Base-by-base conservation (phyloP, 2,797 vertebrate genomes). In the Sphenopsis melanotis region DNA sequence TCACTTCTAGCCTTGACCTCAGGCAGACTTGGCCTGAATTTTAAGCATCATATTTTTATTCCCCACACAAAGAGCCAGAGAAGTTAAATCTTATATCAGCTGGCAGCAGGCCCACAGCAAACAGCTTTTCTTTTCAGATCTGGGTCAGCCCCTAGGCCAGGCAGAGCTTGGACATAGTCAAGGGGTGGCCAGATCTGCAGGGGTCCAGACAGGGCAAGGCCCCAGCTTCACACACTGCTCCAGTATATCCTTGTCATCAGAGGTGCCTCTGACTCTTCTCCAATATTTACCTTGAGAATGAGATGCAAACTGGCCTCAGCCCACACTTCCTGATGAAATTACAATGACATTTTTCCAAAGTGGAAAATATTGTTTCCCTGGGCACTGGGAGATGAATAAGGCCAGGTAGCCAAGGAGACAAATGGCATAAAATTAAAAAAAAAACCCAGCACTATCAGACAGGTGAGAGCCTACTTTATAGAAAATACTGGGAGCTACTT, bases 341-440 rank as follows among this genome's bases (percentile, higher is more conserved):
- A 24, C 34, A 71, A 29, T 16, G 10, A 15, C 49, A 29, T 83
- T 95, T 90, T 77, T 60, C 34, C 22, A 29, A 74, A 77, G 19
- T 26, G 29, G 24, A 36, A 87, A 90, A 57, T 56, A 50, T 20
- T 9, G 6, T 87, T 93, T 79, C 18, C 59, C 15, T 79, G 69
- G 61, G 19, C 50, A 37, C 32, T 47, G 41, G 52, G 50, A 85
- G 26, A 9, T 92, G 41, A 56, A 79, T 30, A 71, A 80, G 89
- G 36, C 30, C 72, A 71, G 56, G 72, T 92, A 75, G 86, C 64
- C 79, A 93, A 94, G 92, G 90, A 97, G 61, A 92, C 26, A 87
- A 95, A 76, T 49, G 42, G 29, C 69, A 70, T 47, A 41, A 69
- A 49, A 84, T 78, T n/a, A n/a, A 21, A 6, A 7, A 65, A 75